Evolutionary conservation across 2,113 vertebrate species (phyloP), one percentile per base, ranked within the genome.

Genomic region (Oncorhynchus keta): DNA sequence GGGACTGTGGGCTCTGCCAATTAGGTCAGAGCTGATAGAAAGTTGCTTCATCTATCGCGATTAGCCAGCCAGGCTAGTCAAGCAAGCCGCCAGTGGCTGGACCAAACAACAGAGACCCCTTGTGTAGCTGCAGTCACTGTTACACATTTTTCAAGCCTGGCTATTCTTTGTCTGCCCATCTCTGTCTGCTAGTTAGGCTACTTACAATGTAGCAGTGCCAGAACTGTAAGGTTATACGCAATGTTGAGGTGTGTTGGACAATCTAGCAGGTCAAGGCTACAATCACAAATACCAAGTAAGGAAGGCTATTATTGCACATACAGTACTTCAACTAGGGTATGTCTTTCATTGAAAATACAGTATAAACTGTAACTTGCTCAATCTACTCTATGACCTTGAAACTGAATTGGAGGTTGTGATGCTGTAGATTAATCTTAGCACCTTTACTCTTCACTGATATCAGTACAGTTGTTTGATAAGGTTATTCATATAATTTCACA

Each of bases 401-500:
- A 73, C 55, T 59, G 55, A 51, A 57, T 24, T 62, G 59, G 18
- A 22, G 59, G n/a, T 62, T 62, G 59, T 62, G n/a, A 22, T 22
- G 5, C 7, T 9, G 55, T 30, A 28, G 30, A 20, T 35, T 61
- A 18, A n/a, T 55, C 5, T 62, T 62, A 57, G 20, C n/a, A 35
- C 55, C 6, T 24, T 70, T 66, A n/a, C 22, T 51, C 24, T 68
- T 68, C 7, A 39, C 48, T 49, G 14, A 62, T 59, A 4, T 48
- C 72, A 79, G 48, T 84, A 87, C 83, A 83, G 78, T 68, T 80
- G 77, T 70, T 78, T 77, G 55, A 76, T 80, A 85, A 88, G 85
- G 85, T 79, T 89, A 84, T 79, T 89, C 83, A 88, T 79, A 78
- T 79, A 79, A 68, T 78, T 80, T 76, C 79, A 79, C 82, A 88